Evolutionary conservation across 2,888 invertebrate genomes (phyloP).

Genomic region (Drosophila tanythrix): DNA sequence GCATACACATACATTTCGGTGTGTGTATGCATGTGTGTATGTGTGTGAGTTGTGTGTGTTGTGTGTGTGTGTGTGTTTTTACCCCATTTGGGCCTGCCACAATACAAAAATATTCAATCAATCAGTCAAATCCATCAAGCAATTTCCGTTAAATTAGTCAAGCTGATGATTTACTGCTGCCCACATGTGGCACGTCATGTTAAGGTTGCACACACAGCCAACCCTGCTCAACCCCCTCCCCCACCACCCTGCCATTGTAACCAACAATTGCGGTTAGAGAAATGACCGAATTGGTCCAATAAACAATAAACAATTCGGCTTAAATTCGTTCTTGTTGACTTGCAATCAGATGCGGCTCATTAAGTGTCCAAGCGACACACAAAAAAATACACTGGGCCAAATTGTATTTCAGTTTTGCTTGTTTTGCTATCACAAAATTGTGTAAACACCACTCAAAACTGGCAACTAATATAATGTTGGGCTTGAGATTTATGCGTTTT

Average conservation of each 20-base stretch:
- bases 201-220: conserved; percentile 19
- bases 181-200: conserved; percentile 21
- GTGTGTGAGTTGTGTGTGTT: conserved; percentile 1
- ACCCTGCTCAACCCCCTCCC: neutral
- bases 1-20: conserved; percentile 14
- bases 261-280: conserved; percentile 23
- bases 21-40: conserved; percentile 6
- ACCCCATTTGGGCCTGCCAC: conserved; percentile 22
- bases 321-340: conserved; percentile 4
- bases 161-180: conserved; percentile 57
- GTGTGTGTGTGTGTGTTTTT: conserved; percentile 15
- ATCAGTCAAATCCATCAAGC: conserved; percentile 75
- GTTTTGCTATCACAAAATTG: neutral
- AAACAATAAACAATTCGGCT: conserved; percentile 14
- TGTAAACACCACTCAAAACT: neutral
- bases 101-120: conserved; percentile 68
- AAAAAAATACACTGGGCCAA: conserved; percentile 24
- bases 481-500: neutral
- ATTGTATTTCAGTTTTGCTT: neutral
- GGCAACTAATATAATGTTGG: neutral
- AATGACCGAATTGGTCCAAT: conserved; percentile 26
- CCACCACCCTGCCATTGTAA: neutral
- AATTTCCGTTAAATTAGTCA: conserved; percentile 73
- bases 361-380: conserved; percentile 10
- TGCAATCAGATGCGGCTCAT: conserved; percentile 49